Evolutionary conservation across 2,113 vertebrate genomes (phyloP).

Genomic region (Recurvirostra avosetta): DNA sequence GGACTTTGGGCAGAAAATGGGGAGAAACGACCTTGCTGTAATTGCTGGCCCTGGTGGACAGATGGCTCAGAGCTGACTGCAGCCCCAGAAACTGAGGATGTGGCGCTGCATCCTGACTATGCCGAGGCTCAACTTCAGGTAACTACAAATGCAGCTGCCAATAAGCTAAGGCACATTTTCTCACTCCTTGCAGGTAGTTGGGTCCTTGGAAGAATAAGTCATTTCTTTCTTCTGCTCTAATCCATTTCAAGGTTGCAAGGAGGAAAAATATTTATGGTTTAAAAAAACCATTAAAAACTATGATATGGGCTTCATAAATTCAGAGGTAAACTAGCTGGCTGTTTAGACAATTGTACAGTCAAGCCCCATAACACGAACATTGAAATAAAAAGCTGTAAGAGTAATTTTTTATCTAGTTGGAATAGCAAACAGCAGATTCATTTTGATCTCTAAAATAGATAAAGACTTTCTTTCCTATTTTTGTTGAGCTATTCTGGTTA

Average conservation of each 20-base stretch:
- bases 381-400: neutral
- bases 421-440: neutral
- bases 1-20: neutral
- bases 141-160: slow-evolving; percentile 17
- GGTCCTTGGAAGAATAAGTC: neutral
- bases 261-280: neutral
- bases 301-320: neutral
- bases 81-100: neutral
- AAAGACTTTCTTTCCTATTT: neutral
- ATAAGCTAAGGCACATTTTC: neutral
- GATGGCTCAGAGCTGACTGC: neutral
- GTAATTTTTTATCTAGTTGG: neutral
- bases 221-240: neutral
- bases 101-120: neutral
- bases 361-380: neutral
- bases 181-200: neutral
- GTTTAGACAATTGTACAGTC: neutral
- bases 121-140: neutral
- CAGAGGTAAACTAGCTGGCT: neutral
- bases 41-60: neutral
- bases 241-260: neutral
- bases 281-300: neutral
- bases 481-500: neutral
- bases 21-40: neutral
- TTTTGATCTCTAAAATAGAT: neutral